Evolutionary conservation across 2,113 vertebrate genomes (phyloP).

Genomic region (Alethe diademata): DNA sequence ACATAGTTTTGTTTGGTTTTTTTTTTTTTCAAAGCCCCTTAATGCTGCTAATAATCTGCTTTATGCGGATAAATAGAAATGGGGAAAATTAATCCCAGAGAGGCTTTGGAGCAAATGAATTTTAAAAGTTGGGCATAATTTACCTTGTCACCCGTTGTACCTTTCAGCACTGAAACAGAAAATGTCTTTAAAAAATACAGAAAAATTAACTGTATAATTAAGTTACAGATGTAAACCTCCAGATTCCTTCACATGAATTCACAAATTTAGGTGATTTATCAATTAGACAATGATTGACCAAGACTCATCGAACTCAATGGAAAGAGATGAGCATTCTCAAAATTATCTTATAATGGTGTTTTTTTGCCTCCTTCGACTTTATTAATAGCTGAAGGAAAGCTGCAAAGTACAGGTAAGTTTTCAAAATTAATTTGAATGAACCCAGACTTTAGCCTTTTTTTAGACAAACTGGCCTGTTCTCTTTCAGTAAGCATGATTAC

Average conservation of each 20-base stretch:
- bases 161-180: neutral
- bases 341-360: neutral
- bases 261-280: neutral
- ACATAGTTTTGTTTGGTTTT: neutral
- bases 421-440: neutral
- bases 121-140: neutral
- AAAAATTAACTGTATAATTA: neutral
- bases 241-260: neutral
- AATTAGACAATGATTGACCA: neutral
- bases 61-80: neutral
- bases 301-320: neutral
- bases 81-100: neutral
- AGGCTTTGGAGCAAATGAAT: neutral
- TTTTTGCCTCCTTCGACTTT: neutral
- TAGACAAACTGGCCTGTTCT: neutral
- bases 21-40: neutral
- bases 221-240: neutral
- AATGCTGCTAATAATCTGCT: neutral
- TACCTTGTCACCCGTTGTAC: neutral
- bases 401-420: neutral
- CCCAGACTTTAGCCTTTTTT: neutral
- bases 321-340: neutral
- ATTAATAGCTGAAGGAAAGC: neutral
- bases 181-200: neutral
- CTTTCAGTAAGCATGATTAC: neutral